Base-by-base conservation (phyloP, 2,888 invertebrate species). In the Scelioninae gen. 2 region DNA sequence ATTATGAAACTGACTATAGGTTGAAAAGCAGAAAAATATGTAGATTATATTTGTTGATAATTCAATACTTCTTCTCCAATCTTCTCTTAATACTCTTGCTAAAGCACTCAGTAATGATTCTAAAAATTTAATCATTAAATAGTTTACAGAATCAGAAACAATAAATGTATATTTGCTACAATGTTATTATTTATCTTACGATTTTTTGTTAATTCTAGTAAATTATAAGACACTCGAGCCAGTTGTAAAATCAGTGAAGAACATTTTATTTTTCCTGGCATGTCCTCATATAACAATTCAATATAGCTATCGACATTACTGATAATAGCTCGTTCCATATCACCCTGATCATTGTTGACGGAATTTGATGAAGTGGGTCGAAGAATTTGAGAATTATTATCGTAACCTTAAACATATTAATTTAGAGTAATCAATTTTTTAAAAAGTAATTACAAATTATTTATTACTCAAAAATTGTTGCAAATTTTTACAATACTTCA, bases 11-110 rank as follows among this genome's bases (percentile, higher is more conserved):
- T 95, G 94, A 80, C 94, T 93, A 85, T 97, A 98, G 37, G 95
- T 94, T 9, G 98, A 98, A 85, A 99, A 97, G 85, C 97, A 98
- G 86, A 97, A 96, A 88, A 98, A 98, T 81, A 96, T 95, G 85
- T 96, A 96, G 76, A 97, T 94, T 83, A 99, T 95, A 87, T 97
- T 97, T 79, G 96, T 97, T 79, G 97, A 96, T 69, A 99, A 88
- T 85, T 98, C 97, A 81, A 97, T 93, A 86, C 96, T 98, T 84
- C 95, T 92, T 87, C 95, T 95, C 95, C 97, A 98, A 87, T 99
- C 98, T 88, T 99, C 99, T 77, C 98, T 91, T 60, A 99, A 88
- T 28, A 98, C 97, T 83, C 99, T 90, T 9, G 97, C 95, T 79
- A 99, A 89, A 37, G 98, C 98, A 88, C 97, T 97, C 53, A 99